Evolutionary conservation across 2,888 invertebrate genomes (phyloP), one percentile per base, ranked within the genome.

Genomic region (Oxyscelio sp.): DNA sequence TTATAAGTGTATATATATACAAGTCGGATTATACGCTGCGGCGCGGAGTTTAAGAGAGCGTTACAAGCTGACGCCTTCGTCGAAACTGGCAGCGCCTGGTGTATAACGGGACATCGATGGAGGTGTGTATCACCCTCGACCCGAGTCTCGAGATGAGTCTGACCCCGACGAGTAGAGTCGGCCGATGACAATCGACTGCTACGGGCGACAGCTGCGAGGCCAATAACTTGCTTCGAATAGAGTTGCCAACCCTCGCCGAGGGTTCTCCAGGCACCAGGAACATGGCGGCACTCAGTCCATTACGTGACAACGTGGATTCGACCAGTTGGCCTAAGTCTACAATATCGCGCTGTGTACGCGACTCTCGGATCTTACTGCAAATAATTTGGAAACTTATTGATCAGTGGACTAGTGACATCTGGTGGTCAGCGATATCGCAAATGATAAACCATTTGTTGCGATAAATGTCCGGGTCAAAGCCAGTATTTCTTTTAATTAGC

Each of bases 141-240:
- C 87, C 86, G 84, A 79, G 80, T 73, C 83, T 88, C 89, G 90
- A 92, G 92, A 94, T 93, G 93, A 93, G 92, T 91, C 94, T 92
- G 92, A 93, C 93, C 93, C 92, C 89, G 90, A 87, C 79, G 88
- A 88, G 87, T 56, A 65, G 89, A 92, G 91, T 90, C 92, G 87
- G 90, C 92, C 92, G 91, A 90, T 93, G 93, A 93, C 94, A 93
- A 94, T 94, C 92, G 92, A 90, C 91, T 89, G 82, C 83, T 85
- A 88, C 87, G 87, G 87, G 92, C 94, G 93, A 94, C 94, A 94
- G 94, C 94, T 94, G 94, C 85, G 90, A 85, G 90, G 87, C 92
- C 93, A 94, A 94, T 94, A 94, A 94, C 93, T 93, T 92, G 90
- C 90, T 88, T 81, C 85, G 84, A 87, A 77, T 74, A 84, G 89